Evolutionary conservation across 2,888 invertebrate species (phyloP), one percentile per base, ranked within the genome.

Genomic region (Drosophila mercatorum): DNA sequence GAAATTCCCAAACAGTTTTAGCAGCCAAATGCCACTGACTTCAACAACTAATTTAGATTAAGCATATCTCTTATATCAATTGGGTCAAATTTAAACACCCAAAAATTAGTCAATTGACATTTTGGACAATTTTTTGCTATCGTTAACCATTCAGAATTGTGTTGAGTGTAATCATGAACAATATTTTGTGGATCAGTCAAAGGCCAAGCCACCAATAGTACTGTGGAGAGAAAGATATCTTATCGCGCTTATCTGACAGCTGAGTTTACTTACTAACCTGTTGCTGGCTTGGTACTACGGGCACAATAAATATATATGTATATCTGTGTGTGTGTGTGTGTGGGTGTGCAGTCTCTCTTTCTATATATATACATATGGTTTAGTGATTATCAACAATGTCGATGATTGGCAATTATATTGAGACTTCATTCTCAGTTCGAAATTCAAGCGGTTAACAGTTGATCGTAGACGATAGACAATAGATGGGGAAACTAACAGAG

Each of bases 231-330:
- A n/a, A n/a, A 61, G 49, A 64, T 70, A 63, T 57, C 78, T 78
- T 79, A 78, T 78, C 78, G 70, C 49, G 58, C 75, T 78, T 78
- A 78, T 78, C 79, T 40, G 64, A 5, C 52, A 62, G 49, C 49
- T 28, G 46, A 43, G 41, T 49, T 36, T 28, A 34, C 51, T 62
- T 52, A 63, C 47, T 53, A 59, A 62, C 56, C 60, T 74, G 34
- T 63, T 41, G 72, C 58, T 28, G 46, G 46, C 28, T 43, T 64
- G 12, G 26, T 36, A n/a, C 8, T 41, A 43, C 38, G 10, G 12
- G 36, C 31, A 47, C 31, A 47, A 43, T 28, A 58, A 58, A 26
- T 55, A 53, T 34, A 41, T 5, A 28, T 34, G 12, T 51, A 5
- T 10, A n/a, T 44, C 6, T 46, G 14, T 53, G 17, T 43, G 46